Conservation (phyloP, 2,113 vertebrate genomes). For the Cyanistes caeruleus region DNA sequence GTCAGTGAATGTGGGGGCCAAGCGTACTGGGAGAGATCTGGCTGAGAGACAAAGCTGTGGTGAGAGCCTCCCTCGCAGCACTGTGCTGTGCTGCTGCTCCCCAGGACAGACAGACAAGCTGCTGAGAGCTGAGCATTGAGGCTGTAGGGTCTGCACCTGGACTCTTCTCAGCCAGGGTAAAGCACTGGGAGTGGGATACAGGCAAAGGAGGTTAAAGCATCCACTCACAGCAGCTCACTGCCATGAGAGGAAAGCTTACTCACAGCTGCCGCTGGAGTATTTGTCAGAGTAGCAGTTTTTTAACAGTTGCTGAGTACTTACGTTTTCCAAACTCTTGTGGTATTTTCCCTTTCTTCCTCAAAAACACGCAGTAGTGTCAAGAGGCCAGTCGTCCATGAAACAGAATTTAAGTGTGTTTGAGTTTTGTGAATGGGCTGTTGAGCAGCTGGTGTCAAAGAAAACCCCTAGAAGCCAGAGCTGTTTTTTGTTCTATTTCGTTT, state of each 20-base stretch:
- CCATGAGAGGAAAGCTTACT: neutral
- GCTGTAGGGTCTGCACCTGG: neutral
- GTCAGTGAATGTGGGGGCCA: accelerated
- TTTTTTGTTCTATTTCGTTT: neutral
- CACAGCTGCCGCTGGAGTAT: neutral
- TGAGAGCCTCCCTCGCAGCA: neutral
- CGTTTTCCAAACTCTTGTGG: neutral
- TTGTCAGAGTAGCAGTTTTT: neutral
- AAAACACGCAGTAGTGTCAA: neutral
- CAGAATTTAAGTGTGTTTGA: neutral
- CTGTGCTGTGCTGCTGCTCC: neutral
- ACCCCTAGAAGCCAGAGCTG: neutral
- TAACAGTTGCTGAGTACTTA: neutral
- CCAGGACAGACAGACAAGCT: neutral
- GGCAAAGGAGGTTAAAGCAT: accelerated
- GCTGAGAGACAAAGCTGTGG: neutral
- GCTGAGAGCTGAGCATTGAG: neutral
- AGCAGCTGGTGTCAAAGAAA: neutral
- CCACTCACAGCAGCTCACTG: too few species aligned
- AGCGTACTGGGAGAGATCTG: neutral
- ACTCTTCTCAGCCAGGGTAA: neutral
- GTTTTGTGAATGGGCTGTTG: neutral
- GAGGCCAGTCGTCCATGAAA: neutral
- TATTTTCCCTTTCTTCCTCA: neutral
- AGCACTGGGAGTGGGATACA: accelerated